Base-by-base conservation (phyloP, 1,140 invertebrate genomes). In the Lucilia cuprina region DNA sequence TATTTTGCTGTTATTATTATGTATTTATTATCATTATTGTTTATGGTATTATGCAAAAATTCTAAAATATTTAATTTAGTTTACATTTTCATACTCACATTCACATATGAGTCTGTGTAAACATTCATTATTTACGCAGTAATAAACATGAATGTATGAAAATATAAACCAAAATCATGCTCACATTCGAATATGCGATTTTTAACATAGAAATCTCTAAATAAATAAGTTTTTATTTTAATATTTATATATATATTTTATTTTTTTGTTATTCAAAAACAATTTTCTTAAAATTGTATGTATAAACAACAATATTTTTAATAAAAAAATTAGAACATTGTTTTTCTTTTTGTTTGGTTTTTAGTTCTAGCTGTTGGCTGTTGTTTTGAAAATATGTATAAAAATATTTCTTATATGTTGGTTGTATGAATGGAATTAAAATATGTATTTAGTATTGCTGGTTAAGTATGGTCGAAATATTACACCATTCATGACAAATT, bases 91-190 rank as follows among this genome's bases (percentile, higher is more conserved):
- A 30, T 30, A 30, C 25, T 2, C 3, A 30, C 25, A 30, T 30
- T 2, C 25, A 30, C 25, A 30, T 30, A 55, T 41, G 41, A 41
- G 41, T 41, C 41, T 41, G 5, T 41, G 41, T 41, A 30, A 49
- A 55, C 17, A 55, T n/a, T 14, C 10, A 19, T 19, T 70, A 70
- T 70, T 70, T 70, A 70, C 65, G 65, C 65, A 70, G 65, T 70
- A 70, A 70, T 70, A 21, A 70, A 21, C 65, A 70, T 70, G 65
- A 70, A 70, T 55, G 50, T 55, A 55, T 55, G 50, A 55, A 55
- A 17, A 55, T 12, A 7, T 10, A 41, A 41, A 41, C 41, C 25
- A 41, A 41, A 41, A 41, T 41, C 41, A 41, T 41, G 10, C 41
- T 41, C 50, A 55, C 17, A 55, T 13, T 17, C 17, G 13, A 55